Conservation (phyloP, 2,797 vertebrate genomes). For the Tragopan temminckii region DNA sequence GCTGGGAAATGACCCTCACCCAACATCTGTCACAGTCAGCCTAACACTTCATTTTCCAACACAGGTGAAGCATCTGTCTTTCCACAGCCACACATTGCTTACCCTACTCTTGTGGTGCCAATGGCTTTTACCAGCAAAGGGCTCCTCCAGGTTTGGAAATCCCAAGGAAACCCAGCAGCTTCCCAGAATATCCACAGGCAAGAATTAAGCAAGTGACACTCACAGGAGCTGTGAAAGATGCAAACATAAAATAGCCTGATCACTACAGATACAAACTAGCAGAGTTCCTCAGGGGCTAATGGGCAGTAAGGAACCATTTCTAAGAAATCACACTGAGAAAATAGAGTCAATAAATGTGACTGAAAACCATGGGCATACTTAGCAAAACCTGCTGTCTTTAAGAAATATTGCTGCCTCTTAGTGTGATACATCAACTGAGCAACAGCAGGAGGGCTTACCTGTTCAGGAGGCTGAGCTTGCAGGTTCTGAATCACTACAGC, state of each 20-base stretch:
- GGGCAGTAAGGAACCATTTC: neutral
- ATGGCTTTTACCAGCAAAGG: neutral
- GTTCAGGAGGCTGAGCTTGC: neutral
- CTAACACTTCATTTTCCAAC: neutral
- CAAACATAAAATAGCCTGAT: neutral
- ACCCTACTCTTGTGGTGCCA: neutral
- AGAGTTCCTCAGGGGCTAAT: neutral
- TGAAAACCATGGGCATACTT: rapidly evolving
- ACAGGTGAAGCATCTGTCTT: neutral
- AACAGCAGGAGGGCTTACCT: neutral
- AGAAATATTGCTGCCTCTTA: neutral
- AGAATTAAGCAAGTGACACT: neutral
- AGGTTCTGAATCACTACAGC: neutral
- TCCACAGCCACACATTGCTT: neutral
- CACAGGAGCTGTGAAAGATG: rapidly evolving
- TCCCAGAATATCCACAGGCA: neutral
- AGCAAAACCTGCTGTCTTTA: neutral
- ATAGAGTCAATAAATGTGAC: neutral
- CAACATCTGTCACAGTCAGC: neutral
- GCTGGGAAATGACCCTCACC: neutral
- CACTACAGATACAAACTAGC: neutral
- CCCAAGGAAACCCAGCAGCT: neutral
- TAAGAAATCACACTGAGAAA: neutral
- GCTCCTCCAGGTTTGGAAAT: neutral
- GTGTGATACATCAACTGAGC: neutral